A percentile compares a stretch with the other conserved stretches of the same genome.
These are phyloP conservation scores for Anagrus nilaparvatae DNA, from an alignment of 1,140 invertebrate species.

Conservation along the genomic window DNA sequence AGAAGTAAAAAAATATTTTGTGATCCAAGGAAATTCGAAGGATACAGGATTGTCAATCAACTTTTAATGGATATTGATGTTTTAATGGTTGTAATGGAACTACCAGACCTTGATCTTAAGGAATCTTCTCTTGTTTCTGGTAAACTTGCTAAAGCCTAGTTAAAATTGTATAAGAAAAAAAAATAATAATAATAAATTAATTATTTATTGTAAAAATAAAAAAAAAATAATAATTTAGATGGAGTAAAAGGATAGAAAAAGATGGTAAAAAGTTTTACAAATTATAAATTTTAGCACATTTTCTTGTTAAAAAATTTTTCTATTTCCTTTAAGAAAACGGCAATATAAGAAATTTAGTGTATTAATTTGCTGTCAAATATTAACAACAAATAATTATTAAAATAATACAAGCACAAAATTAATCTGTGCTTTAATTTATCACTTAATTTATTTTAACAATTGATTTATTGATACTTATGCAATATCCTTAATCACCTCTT, in stretches of 20 bases:
- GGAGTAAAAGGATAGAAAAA: background rate
- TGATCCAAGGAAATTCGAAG: no score
- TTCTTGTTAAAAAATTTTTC: conserved; percentile 6
- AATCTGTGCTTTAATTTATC: background rate
- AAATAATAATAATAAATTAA: conserved; percentile 11
- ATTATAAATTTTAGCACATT: conserved; percentile 13
- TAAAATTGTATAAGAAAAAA: conserved; percentile 16
- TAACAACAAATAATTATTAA: conserved; percentile 8
- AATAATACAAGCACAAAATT: conserved; percentile 3
- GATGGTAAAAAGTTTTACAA: conserved; percentile 8
- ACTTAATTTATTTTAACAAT: background rate
- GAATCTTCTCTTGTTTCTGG: conserved; percentile 21
- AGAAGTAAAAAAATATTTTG: no score
- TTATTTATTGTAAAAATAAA: conserved; percentile 4
- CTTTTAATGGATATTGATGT: conserved; percentile 19
- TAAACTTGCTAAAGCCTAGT: conserved; percentile 22
- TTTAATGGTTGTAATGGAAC: conserved; percentile 15
- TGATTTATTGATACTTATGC: conserved; percentile 39
- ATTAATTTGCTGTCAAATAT: conserved; percentile 4
- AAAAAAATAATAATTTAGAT: conserved; percentile 3
- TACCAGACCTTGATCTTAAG: conserved; percentile 20
- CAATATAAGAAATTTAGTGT: conserved; percentile 14
- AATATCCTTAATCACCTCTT: conserved; percentile 77
- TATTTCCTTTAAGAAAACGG: conserved; percentile 15
- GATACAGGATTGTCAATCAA: conserved; percentile 11